Evolutionary conservation across 2,888 invertebrate species (phyloP), one percentile per base, ranked within the genome.

Genomic region (Gari tellinella): DNA sequence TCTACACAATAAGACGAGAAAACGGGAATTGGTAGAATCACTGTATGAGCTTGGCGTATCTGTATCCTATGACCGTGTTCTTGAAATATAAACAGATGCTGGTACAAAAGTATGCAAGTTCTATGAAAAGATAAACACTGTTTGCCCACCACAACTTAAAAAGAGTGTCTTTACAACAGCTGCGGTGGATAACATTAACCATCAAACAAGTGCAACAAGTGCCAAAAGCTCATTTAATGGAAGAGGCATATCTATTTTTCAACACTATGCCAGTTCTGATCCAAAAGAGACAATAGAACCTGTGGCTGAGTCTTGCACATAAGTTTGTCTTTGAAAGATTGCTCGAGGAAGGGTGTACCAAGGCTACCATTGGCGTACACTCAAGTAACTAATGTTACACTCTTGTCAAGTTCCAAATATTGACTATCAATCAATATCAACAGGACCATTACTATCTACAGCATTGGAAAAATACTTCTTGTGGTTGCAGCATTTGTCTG

Each of bases 1-100:
- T 25, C 23, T 83, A 8, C 72, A 56, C 61, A 68, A 78, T 31
- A 80, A 80, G 38, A 83, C 77, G 1, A 53, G 80, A 41, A 83
- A 80, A 55, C 63, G 72, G 46, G 21, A 58, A 41, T 45, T 83
- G 5, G 61, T 83, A 17, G 62, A 67, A 1, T 17, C 37, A 38
- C 21, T 66, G 26, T 52, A 53, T 58, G 58, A 73, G 1, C 62
- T 72, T 60, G 83, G 84, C 15, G n/a, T 85, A 1, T 64, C 73
- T 31, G 76, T 85, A 37, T 74, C 60, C 10, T 49, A 61, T 40
- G 51, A 61, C 51, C 17, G 48, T n/a, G 31, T 52, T 17, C 58
- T 55, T 14, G 41, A 17, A 31, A 2, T 53, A 2, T 53, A 53
- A 15, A 53, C 53, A 7, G 19, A 53, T 10, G 1, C 53, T 3